Base-by-base conservation (phyloP, 1,140 invertebrate genomes). In the Drosophila micromelanica region DNA sequence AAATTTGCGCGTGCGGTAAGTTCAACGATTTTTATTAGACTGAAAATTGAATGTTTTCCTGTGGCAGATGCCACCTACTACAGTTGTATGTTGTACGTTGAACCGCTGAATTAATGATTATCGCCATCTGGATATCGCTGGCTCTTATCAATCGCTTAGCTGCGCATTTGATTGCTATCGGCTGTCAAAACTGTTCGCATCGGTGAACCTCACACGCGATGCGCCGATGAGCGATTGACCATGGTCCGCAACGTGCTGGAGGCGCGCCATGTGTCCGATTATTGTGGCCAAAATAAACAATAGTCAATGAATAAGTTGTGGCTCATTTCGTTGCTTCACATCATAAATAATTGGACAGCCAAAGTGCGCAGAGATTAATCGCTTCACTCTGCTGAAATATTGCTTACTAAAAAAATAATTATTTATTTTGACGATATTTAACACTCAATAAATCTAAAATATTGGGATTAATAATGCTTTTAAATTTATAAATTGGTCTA, bases 81-180 rank as follows among this genome's bases (percentile, higher is more conserved):
- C 40, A 13, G 13, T 27, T 27, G 27, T 27, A 46, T 12, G 55
- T 57, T 32, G 55, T 57, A 12, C 32, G 40, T 45, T 15, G 0
- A 32, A 32, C 35, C 35, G 60, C 32, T 65, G 37, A 30, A 62
- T 11, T 40, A 30, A 67, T 42, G 63, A 67, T 59, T 72, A 72
- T 67, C 45, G 15, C 30, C 61, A 42, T 23, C 20, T 23, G 20
- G 38, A 11, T 72, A 67, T 72, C 62, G 30, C 20, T 17, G 38
- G 9, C 2, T 9, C 35, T 59, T 72, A 72, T 72, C 69, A 59
- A 37, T 57, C 9, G 48, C 51, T 54, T 32, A 30, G 15, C 38
- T 37, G 49, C n/a, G 40, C 48, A 61, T 38, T 56, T 61, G 76
- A 84, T 84, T 63, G 70, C 55, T 73, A 84, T 85, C 78, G 65